A percentile compares a stretch with the other conserved stretches of the same genome.
These are phyloP conservation scores for Crocuta crocuta DNA, from an alignment of 2,113 vertebrate genomes.

Conservation along the genomic window DNA sequence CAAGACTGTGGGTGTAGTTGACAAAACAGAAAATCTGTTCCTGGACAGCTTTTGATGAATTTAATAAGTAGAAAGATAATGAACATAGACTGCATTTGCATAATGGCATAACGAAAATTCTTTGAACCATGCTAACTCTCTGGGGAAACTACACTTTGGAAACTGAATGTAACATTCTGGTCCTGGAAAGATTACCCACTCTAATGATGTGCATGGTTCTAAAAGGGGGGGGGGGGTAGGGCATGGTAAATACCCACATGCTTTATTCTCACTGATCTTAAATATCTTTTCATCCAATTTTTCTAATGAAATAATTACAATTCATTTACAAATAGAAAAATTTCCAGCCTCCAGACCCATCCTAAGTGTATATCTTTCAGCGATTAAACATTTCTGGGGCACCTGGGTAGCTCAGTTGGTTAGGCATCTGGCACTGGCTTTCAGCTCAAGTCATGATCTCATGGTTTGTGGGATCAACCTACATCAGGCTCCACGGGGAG, in stretches of 20 bases:
- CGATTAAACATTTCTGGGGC: background rate
- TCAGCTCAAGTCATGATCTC: too few species aligned
- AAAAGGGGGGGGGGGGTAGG: background rate
- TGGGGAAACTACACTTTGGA: background rate
- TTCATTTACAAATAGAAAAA: slow-evolving; percentile 26
- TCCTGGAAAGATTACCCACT: background rate
- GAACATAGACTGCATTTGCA: slow-evolving; percentile 43
- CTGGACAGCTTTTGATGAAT: slow-evolving; percentile 70
- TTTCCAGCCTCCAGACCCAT: background rate
- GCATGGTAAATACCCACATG: too few species aligned
- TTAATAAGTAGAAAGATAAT: slow-evolving; percentile 66
- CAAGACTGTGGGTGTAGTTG: slow-evolving; percentile 60
- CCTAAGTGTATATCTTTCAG: background rate
- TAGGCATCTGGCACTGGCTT: too few species aligned
- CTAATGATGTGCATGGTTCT: background rate
- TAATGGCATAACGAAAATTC: slow-evolving; percentile 57
- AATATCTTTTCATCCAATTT: background rate
- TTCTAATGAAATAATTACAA: slow-evolving; percentile 56
- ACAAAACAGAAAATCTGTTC: slow-evolving; percentile 74
- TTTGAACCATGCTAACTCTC: background rate
- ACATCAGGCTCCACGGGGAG: too few species aligned
- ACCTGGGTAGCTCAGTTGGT: too few species aligned
- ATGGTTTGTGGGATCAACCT: too few species aligned
- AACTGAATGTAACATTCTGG: background rate
- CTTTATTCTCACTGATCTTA: background rate